Evolutionary conservation across 2,888 invertebrate species (phyloP).

Genomic region (Platynereis dumerilii): DNA sequence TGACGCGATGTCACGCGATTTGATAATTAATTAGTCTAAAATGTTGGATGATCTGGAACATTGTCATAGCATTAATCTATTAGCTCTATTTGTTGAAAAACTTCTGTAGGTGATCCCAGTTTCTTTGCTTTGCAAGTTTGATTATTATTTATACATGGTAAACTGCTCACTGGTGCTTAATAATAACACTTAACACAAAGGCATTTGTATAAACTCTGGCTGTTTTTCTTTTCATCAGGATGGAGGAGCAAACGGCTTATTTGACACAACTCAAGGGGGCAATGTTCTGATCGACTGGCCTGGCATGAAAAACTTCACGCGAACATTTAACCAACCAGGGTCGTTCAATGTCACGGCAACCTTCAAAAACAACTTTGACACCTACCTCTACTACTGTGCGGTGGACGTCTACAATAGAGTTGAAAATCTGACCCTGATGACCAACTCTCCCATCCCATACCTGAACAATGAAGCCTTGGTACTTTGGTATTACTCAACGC

Average conservation of each 20-base stretch:
- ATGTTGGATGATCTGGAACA: too few relatives aligned
- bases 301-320: slow-evolving; percentile 17
- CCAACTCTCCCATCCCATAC: slow-evolving; percentile 23
- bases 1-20: too few relatives aligned
- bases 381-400: slow-evolving; percentile 13
- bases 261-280: background rate
- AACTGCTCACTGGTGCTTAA: too few relatives aligned
- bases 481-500: background rate
- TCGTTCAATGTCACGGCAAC: slow-evolving; percentile 5
- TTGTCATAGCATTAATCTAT: too few relatives aligned
- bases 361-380: slow-evolving; percentile 34
- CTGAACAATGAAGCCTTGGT: background rate
- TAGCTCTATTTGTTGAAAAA: too few relatives aligned
- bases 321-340: slow-evolving; percentile 34
- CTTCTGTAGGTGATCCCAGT: too few relatives aligned
- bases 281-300: background rate
- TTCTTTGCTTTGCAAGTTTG: too few relatives aligned
- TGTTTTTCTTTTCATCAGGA: too few relatives aligned
- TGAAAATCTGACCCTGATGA: slow-evolving; percentile 37
- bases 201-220: too few relatives aligned
- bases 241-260: background rate
- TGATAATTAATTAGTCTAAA: too few relatives aligned
- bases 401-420: slow-evolving; percentile 29
- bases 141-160: too few relatives aligned
- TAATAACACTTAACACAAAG: too few relatives aligned